A percentile compares a stretch with the other conserved stretches of the same genome.
phyloP scores from a whole-genome alignment of 1,140 invertebrate species.

The Harpegnathos saltator region DNA sequence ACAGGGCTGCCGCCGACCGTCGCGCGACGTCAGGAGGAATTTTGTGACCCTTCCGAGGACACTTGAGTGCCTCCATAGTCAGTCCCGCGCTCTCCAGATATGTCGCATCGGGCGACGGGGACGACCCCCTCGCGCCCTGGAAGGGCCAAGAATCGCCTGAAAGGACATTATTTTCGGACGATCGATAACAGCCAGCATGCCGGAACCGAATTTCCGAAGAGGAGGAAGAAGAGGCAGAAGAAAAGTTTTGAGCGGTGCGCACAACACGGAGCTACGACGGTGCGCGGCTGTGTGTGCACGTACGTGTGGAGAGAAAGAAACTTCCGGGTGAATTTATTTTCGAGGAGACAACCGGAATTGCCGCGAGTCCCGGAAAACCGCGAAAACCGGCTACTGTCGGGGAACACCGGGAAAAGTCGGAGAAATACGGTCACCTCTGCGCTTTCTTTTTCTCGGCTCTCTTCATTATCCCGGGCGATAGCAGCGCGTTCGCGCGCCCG shows the following conservation, averaged over 20 bases:
- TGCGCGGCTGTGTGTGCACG: too few relatives aligned
- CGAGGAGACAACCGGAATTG: constrained; percentile 45
- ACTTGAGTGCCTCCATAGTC: constrained; percentile 5
- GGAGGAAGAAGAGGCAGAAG: constrained; percentile 15
- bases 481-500: neutral
- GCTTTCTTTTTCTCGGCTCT: neutral
- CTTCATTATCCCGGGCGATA: neutral
- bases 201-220: constrained; percentile 49
- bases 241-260: too few relatives aligned
- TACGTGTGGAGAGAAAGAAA: neutral
- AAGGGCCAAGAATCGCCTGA: constrained; percentile 12
- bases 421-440: neutral
- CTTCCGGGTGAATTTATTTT: constrained; percentile 48
- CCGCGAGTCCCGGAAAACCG: constrained; percentile 24
- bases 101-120: neutral
- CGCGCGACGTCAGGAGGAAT: too few relatives aligned
- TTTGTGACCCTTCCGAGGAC: neutral
- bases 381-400: neutral
- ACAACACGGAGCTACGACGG: too few relatives aligned
- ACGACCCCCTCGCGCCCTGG: constrained; percentile 9
- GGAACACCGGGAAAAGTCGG: neutral
- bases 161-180: constrained; percentile 53
- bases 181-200: constrained; percentile 53
- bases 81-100: neutral
- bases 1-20: too few relatives aligned